phyloP scores from a whole-genome alignment of 1,140 invertebrate species.

The Penaeus indicus region DNA sequence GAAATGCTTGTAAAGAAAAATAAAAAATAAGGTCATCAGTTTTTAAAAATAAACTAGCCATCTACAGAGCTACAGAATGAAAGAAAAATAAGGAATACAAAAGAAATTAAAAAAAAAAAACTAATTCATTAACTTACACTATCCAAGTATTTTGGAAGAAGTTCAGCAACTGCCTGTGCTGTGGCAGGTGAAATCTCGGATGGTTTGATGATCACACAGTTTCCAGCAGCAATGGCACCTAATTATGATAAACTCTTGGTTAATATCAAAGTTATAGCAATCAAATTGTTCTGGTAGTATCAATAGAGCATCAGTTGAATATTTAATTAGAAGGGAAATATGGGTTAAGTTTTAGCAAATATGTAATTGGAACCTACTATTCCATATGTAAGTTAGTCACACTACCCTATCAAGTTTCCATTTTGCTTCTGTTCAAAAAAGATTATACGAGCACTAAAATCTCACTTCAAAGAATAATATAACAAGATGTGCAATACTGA shows the following conservation, averaged over 20 bases:
- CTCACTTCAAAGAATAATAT: neutral
- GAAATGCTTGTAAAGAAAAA: too few relatives aligned
- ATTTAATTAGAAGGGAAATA: too few relatives aligned
- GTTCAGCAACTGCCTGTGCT: slow-evolving; percentile 78
- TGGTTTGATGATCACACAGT: slow-evolving; percentile 94
- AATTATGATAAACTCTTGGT: neutral
- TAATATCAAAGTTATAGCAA: too few relatives aligned
- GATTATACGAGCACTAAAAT: neutral
- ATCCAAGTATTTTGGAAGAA: slow-evolving; percentile 91
- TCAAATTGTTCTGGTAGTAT: too few relatives aligned
- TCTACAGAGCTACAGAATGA: neutral
- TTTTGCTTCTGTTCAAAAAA: too few relatives aligned
- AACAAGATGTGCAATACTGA: neutral
- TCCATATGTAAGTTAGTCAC: too few relatives aligned
- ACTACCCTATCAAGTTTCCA: too few relatives aligned
- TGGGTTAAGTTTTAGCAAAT: too few relatives aligned
- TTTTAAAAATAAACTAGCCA: neutral
- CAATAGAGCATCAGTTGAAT: too few relatives aligned
- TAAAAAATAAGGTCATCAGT: too few relatives aligned
- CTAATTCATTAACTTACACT: slow-evolving; percentile 72
- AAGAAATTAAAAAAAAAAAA: neutral
- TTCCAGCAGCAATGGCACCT: slow-evolving; percentile 94
- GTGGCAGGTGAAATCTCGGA: slow-evolving; percentile 88
- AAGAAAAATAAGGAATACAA: neutral
- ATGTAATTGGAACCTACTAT: too few relatives aligned